These are phyloP conservation scores for Mesembrinibis cayennensis DNA, from an alignment of 2,113 vertebrate genomes.

Conservation along the genomic window DNA sequence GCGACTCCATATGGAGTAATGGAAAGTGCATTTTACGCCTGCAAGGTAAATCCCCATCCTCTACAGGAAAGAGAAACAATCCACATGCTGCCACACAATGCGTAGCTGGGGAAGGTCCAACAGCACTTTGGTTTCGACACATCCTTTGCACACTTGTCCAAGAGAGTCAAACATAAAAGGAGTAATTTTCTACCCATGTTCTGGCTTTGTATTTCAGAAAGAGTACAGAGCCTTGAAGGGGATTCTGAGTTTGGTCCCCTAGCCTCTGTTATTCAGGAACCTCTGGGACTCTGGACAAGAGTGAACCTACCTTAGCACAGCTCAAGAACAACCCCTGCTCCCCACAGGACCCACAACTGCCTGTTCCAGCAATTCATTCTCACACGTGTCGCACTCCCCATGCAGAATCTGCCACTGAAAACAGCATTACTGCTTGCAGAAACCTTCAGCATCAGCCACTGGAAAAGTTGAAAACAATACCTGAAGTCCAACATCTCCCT, in stretches of 20 bases:
- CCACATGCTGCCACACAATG: not conserved
- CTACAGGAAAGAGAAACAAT: not conserved
- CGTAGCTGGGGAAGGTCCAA: not conserved
- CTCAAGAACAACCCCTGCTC: fast-evolving
- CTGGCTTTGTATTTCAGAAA: not conserved
- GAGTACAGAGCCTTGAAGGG: not conserved
- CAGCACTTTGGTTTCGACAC: not conserved
- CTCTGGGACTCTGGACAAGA: not conserved
- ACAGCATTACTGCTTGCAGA: not conserved
- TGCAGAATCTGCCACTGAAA: not conserved
- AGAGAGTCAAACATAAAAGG: not conserved
- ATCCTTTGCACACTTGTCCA: not conserved
- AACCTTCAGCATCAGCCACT: not conserved
- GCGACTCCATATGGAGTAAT: not conserved
- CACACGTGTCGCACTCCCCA: fast-evolving
- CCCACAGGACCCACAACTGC: not conserved
- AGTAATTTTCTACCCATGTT: not conserved
- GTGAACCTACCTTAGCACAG: not conserved
- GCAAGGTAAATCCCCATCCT: not conserved
- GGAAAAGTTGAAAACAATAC: fast-evolving
- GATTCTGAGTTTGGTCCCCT: not conserved
- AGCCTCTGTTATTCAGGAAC: not conserved
- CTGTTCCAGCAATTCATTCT: not conserved
- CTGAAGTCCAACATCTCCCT: not conserved
- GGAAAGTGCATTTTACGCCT: not conserved